Conservation (phyloP, 2,888 invertebrate genomes). For the Pantelozetes paolii region DNA sequence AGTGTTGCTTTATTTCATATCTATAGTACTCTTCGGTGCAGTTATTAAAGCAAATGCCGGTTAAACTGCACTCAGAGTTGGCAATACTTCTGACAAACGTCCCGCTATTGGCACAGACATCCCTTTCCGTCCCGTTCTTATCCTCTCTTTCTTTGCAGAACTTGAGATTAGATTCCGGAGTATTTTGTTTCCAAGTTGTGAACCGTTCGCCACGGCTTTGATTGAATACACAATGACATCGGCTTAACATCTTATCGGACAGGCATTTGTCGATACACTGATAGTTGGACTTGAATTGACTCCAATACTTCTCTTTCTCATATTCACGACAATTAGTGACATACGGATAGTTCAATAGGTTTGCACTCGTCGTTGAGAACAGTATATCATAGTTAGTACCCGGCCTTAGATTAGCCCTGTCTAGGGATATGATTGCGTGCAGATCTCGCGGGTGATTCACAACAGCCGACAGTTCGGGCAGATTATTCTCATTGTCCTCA, state of each 20-base stretch:
- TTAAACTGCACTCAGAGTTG: neutral
- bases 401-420: neutral
- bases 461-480: neutral
- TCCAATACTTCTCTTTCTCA: neutral
- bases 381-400: conserved; percentile 8
- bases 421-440: neutral
- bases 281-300: conserved; percentile 1
- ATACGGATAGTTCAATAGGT: neutral
- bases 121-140: too few species aligned
- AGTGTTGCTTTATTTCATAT: conserved; percentile 12
- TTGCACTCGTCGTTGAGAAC: neutral
- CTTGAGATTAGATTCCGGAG: neutral
- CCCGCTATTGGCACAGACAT: neutral
- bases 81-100: neutral
- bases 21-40: conserved; percentile 20
- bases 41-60: neutral
- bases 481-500: neutral
- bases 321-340: neutral
- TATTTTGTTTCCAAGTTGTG: neutral
- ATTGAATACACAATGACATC: neutral
- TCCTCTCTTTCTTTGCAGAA: neutral
- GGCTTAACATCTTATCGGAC: neutral
- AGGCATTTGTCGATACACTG: conserved; percentile 7
- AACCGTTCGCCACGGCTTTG: neutral
- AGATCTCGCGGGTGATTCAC: neutral